phyloP scores from a whole-genome alignment of 2,888 invertebrate genomes.

The Thecocarcelia acutangulata region DNA sequence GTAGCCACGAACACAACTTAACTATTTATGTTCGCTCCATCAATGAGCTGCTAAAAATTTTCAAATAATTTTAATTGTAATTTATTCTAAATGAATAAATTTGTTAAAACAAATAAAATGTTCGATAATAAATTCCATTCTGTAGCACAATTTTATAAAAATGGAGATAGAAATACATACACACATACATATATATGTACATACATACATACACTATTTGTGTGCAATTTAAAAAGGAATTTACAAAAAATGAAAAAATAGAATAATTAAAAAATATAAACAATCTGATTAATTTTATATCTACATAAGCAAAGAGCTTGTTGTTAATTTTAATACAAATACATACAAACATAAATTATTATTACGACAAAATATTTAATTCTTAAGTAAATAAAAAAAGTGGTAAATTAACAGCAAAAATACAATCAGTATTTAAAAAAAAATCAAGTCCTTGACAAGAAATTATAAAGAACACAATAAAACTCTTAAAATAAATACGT shows the following conservation, averaged over 20 bases:
- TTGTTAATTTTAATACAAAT: slow-evolving; percentile 65
- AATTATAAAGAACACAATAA: slow-evolving; percentile 12
- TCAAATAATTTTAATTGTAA: no score
- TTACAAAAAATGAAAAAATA: slow-evolving; percentile 47
- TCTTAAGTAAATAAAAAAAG: slow-evolving; percentile 51
- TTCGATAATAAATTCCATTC: background rate
- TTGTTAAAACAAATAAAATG: no score
- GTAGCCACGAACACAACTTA: no score
- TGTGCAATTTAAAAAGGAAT: slow-evolving; percentile 66
- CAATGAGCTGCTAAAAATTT: no score
- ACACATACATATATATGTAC: background rate
- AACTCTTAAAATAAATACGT: slow-evolving; percentile 48
- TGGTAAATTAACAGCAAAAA: slow-evolving; percentile 51
- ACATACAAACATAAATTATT: slow-evolving; percentile 21
- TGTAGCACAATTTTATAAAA: slow-evolving; percentile 8
- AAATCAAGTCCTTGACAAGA: slow-evolving; percentile 47
- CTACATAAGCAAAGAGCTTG: slow-evolving; percentile 53
- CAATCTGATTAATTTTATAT: slow-evolving; percentile 51
- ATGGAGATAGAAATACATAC: no score
- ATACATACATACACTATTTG: slow-evolving; percentile 15
- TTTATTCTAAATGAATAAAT: no score
- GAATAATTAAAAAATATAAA: background rate
- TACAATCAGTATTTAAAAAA: slow-evolving; percentile 20
- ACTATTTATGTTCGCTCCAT: no score
- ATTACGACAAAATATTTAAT: slow-evolving; percentile 52